Percentiles rank a stretch among this genome's conserved stretches.
These are phyloP conservation scores for Anguilla obscura DNA, from an alignment of 2,797 vertebrate genomes.

Conservation along the genomic window DNA sequence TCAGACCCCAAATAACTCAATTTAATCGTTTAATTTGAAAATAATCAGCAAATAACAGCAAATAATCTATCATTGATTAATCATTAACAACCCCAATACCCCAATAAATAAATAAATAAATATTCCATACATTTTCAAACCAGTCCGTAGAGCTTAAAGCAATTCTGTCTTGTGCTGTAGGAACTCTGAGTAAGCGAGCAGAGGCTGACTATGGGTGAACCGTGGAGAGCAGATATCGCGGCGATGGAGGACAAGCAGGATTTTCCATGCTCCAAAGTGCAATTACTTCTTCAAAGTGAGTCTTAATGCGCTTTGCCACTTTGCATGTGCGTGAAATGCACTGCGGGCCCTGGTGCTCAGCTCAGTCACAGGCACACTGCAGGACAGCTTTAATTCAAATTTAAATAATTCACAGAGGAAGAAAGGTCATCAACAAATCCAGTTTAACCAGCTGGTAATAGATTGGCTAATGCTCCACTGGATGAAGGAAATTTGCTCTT, in stretches of 20 bases:
- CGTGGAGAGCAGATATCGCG: background rate
- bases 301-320: background rate
- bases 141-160: background rate
- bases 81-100: too few relatives aligned
- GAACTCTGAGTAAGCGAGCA: background rate
- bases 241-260: slow-evolving; percentile 3
- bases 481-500: background rate
- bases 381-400: slow-evolving; percentile 9
- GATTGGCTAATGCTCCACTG: background rate
- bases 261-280: background rate
- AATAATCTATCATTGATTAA: too few relatives aligned
- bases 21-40: too few relatives aligned
- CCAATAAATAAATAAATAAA: too few relatives aligned
- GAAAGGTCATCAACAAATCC: background rate
- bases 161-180: background rate
- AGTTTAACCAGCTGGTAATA: background rate
- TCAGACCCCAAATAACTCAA: too few relatives aligned
- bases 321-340: background rate
- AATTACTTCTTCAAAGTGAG: slow-evolving; percentile 11
- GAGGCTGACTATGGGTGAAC: background rate
- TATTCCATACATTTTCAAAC: too few relatives aligned
- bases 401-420: slow-evolving; percentile 17
- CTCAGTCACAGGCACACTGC: background rate
- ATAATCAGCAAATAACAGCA: too few relatives aligned
- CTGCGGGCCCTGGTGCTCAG: background rate